A percentile compares a stretch with the other conserved stretches of the same genome.
Conservation (phyloP, 2,888 invertebrate species). For the Pollenia amentaria region DNA sequence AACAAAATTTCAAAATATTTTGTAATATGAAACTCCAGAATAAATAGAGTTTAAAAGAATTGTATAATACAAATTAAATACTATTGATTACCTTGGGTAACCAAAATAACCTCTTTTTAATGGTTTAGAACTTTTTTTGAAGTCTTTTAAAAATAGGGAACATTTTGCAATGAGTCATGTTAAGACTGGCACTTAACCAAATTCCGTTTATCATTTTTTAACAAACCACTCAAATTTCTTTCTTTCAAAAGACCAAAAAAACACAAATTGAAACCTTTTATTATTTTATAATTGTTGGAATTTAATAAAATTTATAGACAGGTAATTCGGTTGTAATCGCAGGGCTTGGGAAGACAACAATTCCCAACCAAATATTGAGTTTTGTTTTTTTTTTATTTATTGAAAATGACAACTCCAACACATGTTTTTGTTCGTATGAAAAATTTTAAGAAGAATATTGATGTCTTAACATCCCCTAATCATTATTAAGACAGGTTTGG, state of each 20-base stretch:
- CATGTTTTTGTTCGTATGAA: slow-evolving; percentile 37
- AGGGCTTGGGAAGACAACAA: background rate
- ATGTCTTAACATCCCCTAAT: slow-evolving; percentile 23
- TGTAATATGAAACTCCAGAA: background rate
- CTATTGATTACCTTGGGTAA: background rate
- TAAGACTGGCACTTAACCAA: background rate
- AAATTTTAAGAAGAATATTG: slow-evolving; percentile 28
- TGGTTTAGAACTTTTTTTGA: background rate
- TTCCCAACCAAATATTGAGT: no score
- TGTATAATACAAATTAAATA: no score
- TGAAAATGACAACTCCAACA: slow-evolving; percentile 56
- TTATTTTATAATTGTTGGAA: slow-evolving; percentile 22
- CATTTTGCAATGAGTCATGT: background rate
- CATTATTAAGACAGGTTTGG: background rate
- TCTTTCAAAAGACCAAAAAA: background rate
- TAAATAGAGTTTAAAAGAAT: no score
- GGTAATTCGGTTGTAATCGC: slow-evolving; percentile 18
- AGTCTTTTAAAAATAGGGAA: background rate
- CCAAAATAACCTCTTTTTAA: slow-evolving; percentile 15
- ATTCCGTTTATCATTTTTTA: background rate
- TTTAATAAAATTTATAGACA: slow-evolving; percentile 9
- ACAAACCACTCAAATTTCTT: background rate
- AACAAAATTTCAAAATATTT: background rate
- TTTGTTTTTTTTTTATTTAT: background rate
- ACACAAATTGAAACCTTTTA: slow-evolving; percentile 53